Base-by-base conservation (phyloP, 2,888 invertebrate species). In the Troides oblongomaculatus region DNA sequence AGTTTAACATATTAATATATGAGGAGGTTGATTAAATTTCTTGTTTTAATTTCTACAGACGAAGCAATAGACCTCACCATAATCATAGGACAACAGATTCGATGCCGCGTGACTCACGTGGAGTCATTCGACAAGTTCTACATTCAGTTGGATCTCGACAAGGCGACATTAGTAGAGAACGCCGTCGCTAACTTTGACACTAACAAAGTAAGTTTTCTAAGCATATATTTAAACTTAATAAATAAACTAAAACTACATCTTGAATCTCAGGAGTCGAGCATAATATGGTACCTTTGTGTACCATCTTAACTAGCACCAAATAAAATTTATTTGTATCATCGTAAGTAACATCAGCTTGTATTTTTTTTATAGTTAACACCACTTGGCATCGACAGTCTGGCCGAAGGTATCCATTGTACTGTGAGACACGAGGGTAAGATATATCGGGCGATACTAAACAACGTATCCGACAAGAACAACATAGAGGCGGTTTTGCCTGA, bases 1-100 rank as follows among this genome's bases (percentile, higher is more conserved):
- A n/a, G 1, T 56, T 56, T 56, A 56, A 12, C 5, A 10, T 10
- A 57, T 23, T 57, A 10, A 57, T 1, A 23, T 57, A 57, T 23
- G n/a, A 23, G 7, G 1, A 56, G 12, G 2, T 58, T 21, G 23
- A 43, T 36, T 12, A 39, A 66, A 63, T 50, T 50, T 3, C 18
- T 18, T 70, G 56, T 58, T 53, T 18, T 71, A 71, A 67, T 62
- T 86, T 85, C 1, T 46, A 25, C 84, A 92, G 92, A 92, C 72
- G 92, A 92, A 78, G 89, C 92, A 0, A 91, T 92, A 70, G 92
- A 92, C 74, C 79, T 92, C 68, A 89, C 89, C 0, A 90, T 92
- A 57, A 87, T 92, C 39, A 84, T 89, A 36, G 88, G 90, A 18
- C 92, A 92, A 73, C 90, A 92, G 78, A 86, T 92, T n/a, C 70